Percentiles rank a stretch among this genome's conserved stretches.
Evolutionary conservation across 2,113 vertebrate species (phyloP).

Genomic region (Corapipo altera): DNA sequence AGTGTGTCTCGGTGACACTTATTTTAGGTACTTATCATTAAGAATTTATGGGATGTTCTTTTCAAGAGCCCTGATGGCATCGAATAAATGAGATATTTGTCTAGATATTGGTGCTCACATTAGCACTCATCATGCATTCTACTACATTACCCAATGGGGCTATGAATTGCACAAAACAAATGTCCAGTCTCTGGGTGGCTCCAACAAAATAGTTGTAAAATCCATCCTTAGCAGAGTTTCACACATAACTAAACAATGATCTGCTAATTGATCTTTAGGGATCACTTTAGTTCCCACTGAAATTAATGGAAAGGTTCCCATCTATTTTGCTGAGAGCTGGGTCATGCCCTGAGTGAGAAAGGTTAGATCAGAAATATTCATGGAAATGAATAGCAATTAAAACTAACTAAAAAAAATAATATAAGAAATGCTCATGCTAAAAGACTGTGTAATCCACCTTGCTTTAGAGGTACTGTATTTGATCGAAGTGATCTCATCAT

Average conservation of each 20-base stretch:
- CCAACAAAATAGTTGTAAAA: background rate
- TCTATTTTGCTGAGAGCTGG: background rate
- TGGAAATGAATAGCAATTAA: background rate
- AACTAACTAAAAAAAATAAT: background rate
- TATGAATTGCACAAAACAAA: background rate
- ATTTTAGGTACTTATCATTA: conserved; percentile 20
- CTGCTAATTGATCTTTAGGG: background rate
- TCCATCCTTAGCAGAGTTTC: background rate
- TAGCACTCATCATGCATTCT: background rate
- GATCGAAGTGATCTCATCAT: background rate
- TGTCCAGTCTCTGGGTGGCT: background rate
- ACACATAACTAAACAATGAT: background rate
- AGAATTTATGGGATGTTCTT: conserved; percentile 26
- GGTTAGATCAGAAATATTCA: background rate
- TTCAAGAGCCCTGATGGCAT: background rate
- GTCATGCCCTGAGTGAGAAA: background rate
- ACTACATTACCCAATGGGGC: background rate
- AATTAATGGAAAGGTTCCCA: background rate
- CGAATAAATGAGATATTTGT: background rate
- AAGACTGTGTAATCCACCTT: background rate
- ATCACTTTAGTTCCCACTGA: background rate
- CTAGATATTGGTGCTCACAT: background rate
- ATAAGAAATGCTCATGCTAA: background rate
- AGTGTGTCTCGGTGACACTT: background rate
- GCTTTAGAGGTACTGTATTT: background rate